phyloP scores from a whole-genome alignment of 2,797 vertebrate genomes.

The Chaetodon trifasciatus region DNA sequence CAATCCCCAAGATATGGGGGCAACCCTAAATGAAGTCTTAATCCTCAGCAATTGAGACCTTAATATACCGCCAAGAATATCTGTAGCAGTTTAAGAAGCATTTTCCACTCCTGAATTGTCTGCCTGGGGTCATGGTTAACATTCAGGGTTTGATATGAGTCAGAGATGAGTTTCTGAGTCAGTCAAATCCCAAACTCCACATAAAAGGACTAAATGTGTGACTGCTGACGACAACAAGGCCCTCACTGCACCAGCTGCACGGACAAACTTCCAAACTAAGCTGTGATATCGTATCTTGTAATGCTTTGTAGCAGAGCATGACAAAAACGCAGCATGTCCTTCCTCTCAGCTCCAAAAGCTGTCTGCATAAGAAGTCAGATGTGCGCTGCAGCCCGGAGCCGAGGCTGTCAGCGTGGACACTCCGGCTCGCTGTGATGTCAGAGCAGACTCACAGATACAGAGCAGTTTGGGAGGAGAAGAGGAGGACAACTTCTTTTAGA shows the following conservation, averaged over 20 bases:
- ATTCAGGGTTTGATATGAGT: neutral
- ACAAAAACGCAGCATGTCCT: neutral
- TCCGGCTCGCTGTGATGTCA: slow-evolving; percentile 29
- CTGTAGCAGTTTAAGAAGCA: neutral
- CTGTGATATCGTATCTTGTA: neutral
- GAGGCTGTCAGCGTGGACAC: slow-evolving; percentile 9
- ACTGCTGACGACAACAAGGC: neutral
- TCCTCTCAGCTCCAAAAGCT: slow-evolving; percentile 15
- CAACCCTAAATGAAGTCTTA: neutral
- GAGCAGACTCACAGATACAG: slow-evolving; percentile 29
- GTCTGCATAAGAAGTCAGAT: slow-evolving; percentile 10
- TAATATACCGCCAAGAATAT: accelerated
- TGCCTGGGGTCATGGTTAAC: neutral
- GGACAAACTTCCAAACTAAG: neutral
- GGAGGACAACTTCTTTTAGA: slow-evolving; percentile 12
- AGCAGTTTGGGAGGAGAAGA: slow-evolving; percentile 20
- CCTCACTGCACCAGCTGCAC: neutral
- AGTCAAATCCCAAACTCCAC: neutral
- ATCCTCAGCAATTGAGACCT: neutral
- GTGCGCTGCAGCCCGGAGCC: slow-evolving; percentile 16
- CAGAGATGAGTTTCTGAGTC: neutral
- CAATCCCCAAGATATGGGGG: neutral
- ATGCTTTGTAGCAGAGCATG: neutral
- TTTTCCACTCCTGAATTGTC: neutral
- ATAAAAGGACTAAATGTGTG: neutral